These are phyloP conservation scores for Lophura swinhoii DNA, from an alignment of 2,797 vertebrate species.

Conservation along the genomic window DNA sequence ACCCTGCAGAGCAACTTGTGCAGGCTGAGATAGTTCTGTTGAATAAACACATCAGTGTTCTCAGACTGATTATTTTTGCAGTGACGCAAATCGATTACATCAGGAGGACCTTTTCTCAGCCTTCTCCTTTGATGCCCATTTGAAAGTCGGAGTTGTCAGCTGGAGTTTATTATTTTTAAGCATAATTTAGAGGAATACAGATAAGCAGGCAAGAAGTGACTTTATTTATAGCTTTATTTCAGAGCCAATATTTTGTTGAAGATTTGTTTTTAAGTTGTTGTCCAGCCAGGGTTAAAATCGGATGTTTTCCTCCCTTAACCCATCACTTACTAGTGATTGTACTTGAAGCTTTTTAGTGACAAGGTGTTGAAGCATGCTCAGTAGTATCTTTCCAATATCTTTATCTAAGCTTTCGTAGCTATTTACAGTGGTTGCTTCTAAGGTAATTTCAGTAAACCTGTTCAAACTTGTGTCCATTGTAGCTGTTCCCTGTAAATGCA, in stretches of 20 bases:
- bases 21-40: conserved; percentile 34
- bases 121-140: conserved; percentile 9
- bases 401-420: neutral
- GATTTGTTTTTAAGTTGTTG: neutral
- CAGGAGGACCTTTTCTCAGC: neutral
- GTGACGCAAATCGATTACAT: neutral
- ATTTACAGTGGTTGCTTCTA: neutral
- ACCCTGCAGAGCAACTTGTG: neutral
- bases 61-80: conserved; percentile 4
- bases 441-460: neutral
- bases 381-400: neutral
- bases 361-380: fast-evolving
- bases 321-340: neutral
- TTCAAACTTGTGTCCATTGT: neutral
- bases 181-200: neutral
- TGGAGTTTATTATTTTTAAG: neutral
- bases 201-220: neutral
- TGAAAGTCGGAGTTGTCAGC: neutral
- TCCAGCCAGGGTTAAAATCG: neutral
- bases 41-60: conserved; percentile 28
- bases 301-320: neutral
- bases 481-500: neutral
- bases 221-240: neutral
- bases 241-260: neutral
- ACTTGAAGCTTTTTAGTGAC: neutral